Conservation (phyloP, 1,140 invertebrate genomes). For the Phymastichus coffea region DNA sequence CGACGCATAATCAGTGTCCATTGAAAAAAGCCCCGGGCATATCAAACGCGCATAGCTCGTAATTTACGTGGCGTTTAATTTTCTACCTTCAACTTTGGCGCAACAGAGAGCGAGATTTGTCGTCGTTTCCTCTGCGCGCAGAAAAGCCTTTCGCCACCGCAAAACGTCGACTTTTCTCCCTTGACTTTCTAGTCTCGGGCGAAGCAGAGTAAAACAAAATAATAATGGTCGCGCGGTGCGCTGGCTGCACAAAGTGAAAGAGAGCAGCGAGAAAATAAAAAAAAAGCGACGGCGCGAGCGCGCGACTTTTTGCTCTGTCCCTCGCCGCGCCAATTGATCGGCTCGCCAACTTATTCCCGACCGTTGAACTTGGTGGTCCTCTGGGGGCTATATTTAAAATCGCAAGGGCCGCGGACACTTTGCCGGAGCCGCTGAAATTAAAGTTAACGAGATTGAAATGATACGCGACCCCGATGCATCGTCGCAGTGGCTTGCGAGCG, state of each 20-base stretch:
- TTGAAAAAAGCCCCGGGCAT: not conserved
- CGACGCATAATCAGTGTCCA: too few species aligned
- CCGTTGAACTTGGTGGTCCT: conserved; percentile 31
- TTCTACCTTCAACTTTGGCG: not conserved
- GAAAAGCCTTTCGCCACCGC: too few species aligned
- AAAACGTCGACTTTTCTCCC: conserved; percentile 15
- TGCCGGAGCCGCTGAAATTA: not conserved
- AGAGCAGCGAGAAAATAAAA: not conserved
- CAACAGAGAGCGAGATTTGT: too few species aligned
- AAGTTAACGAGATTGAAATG: not conserved
- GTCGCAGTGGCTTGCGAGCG: too few species aligned
- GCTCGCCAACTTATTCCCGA: conserved; percentile 24
- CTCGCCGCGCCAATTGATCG: conserved; percentile 23
- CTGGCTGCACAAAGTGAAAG: not conserved
- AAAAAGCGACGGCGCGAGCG: not conserved
- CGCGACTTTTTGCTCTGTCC: conserved; percentile 14
- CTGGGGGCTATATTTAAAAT: conserved; percentile 28
- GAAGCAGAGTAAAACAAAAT: conserved; percentile 6
- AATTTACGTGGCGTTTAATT: not conserved
- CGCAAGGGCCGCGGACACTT: conserved; percentile 4
- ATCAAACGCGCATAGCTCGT: not conserved
- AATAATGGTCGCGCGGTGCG: conserved; percentile 8
- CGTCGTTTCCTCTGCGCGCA: too few species aligned
- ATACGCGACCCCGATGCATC: too few species aligned
- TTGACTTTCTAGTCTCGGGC: not conserved